Percentiles rank a stretch among this genome's conserved stretches.
Conservation (phyloP, 2,888 invertebrate genomes). For the Sialis lutaria region DNA sequence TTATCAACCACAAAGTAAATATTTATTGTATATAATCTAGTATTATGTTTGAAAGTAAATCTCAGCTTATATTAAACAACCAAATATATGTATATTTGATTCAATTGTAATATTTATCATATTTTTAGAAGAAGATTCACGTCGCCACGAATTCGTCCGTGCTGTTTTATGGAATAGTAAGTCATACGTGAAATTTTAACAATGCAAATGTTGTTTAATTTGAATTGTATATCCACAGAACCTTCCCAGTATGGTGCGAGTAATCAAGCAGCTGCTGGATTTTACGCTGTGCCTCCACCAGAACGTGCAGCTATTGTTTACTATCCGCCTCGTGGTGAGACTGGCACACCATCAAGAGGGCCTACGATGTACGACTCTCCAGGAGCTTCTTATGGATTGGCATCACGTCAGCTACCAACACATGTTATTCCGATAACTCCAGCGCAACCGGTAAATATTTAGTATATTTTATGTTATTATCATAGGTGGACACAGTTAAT, state of each 20-base stretch:
- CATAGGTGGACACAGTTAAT: too few relatives aligned
- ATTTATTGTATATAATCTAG: constrained; percentile 12
- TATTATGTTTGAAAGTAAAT: too few relatives aligned
- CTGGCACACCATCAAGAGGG: background rate
- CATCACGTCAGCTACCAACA: constrained; percentile 21
- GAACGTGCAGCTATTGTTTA: constrained; percentile 25
- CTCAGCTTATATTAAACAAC: too few relatives aligned
- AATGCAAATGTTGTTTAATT: background rate
- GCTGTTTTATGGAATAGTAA: constrained; percentile 79
- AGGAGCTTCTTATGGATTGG: constrained; percentile 6
- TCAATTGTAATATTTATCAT: constrained; percentile 12
- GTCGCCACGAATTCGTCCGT: constrained; percentile 60
- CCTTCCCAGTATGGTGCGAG: constrained; percentile 30
- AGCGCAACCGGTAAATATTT: constrained; percentile 26
- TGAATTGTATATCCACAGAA: constrained; percentile 22
- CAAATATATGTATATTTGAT: constrained; percentile 1
- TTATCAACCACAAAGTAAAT: constrained; percentile 38
- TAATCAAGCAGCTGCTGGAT: constrained; percentile 26
- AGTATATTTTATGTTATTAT: too few relatives aligned
- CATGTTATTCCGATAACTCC: constrained; percentile 40
- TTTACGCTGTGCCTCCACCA: constrained; percentile 32
- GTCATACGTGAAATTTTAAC: constrained; percentile 19
- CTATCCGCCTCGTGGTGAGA: constrained; percentile 12
- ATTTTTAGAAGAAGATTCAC: constrained; percentile 44
- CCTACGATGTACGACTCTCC: constrained; percentile 2